phyloP scores from a whole-genome alignment of 2,797 vertebrate species.

The Enteromius argenteus region DNA sequence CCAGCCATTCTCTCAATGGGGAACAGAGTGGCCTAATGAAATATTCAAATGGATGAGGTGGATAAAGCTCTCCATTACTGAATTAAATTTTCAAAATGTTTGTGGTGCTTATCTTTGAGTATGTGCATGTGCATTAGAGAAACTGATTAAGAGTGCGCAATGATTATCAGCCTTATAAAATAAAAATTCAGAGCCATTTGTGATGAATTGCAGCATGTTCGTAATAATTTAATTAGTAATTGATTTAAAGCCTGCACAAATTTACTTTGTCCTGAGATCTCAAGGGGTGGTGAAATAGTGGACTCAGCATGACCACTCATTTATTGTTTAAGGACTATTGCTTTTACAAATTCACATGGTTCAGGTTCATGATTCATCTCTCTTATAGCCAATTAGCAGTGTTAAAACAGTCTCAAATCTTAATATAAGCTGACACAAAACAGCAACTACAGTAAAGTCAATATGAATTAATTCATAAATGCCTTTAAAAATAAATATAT shows the following conservation, averaged over 20 bases:
- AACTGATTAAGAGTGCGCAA: slow-evolving; percentile 13
- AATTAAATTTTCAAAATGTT: slow-evolving; percentile 57
- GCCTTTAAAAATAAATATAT: neutral
- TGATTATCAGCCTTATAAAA: slow-evolving; percentile 40
- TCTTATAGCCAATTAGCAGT: neutral
- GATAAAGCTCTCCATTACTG: slow-evolving; percentile 55
- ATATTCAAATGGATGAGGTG: slow-evolving; percentile 58
- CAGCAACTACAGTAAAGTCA: neutral
- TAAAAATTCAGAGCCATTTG: slow-evolving; percentile 35
- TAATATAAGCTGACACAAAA: neutral
- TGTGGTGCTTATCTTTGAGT: slow-evolving; percentile 28
- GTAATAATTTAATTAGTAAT: slow-evolving; percentile 31
- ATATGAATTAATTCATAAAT: neutral
- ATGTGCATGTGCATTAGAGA: slow-evolving; percentile 25
- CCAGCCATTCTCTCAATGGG: slow-evolving; percentile 55
- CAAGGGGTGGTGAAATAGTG: slow-evolving; percentile 3
- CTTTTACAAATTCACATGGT: slow-evolving; percentile 9
- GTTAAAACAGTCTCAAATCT: neutral
- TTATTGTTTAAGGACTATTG: slow-evolving; percentile 11
- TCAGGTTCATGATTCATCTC: slow-evolving; percentile 12
- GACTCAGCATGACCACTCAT: neutral
- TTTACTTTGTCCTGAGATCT: neutral
- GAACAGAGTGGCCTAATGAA: slow-evolving; percentile 56
- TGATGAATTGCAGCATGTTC: slow-evolving; percentile 33
- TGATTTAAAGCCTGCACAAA: slow-evolving; percentile 43